Base-by-base conservation (phyloP, 2,888 invertebrate species). In the Seira ritae region DNA sequence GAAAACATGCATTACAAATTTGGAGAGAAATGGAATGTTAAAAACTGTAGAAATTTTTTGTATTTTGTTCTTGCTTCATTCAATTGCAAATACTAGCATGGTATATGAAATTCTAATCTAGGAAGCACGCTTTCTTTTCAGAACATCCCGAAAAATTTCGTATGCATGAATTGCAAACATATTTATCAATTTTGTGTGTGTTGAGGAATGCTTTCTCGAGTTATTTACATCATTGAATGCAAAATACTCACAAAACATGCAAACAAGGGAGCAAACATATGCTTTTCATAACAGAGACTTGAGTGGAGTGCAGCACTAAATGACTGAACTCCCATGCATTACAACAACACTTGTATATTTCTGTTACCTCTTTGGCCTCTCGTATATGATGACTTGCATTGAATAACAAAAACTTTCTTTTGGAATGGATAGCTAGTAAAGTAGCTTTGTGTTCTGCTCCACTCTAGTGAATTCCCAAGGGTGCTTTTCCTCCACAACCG, bases 81-180 rank as follows among this genome's bases (percentile, higher is more conserved):
- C 15, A n/a, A n/a, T n/a, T n/a, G n/a, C n/a, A n/a, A n/a, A n/a
- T n/a, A n/a, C n/a, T n/a, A n/a, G n/a, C n/a, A n/a, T 60, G 17
- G 15, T 60, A 12, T 42, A 42, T 42, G 42, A 42, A 42, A n/a
- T n/a, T n/a, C n/a, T n/a, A n/a, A n/a, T n/a, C n/a, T n/a, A n/a
- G 60, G 4, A 12, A 60, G 60, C 60, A 60, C 12, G 60, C 4
- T 60, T 10, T 4, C 10, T 12, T 12, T 42, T 4, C 42, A 8
- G 42, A 42, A 42, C 42, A 42, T 12, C 4, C 60, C 60, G 60
- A 8, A 15, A 3, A 15, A 60, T 60, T 60, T 17, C n/a, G 60
- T n/a, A 60, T 60, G 60, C 60, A 60, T 60, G 60, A 60, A 76
- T 80, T 42, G 70, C 66, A 75, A 70, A 69, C 80, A 80, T 80